phyloP scores from a whole-genome alignment of 2,888 invertebrate genomes.

The Shargacucullia verbasci region DNA sequence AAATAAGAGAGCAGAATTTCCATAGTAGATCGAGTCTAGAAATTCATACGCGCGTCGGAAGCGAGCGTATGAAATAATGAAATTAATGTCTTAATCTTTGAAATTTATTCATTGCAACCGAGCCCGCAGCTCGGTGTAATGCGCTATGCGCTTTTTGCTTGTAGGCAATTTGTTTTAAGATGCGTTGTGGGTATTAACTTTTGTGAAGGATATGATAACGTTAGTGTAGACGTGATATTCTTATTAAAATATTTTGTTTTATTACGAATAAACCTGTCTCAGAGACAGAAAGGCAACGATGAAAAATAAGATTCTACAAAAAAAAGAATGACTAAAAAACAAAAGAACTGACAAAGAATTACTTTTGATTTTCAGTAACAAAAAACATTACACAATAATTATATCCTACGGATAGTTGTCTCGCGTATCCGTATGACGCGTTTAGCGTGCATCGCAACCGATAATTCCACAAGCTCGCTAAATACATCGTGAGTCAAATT shows the following conservation, averaged over 20 bases:
- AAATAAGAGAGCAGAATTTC: conserved; percentile 18
- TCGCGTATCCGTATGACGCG: too few species aligned
- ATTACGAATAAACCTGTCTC: too few species aligned
- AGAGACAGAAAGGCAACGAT: too few species aligned
- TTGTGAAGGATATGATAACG: background rate
- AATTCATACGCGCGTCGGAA: conserved; percentile 49
- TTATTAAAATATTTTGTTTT: too few species aligned
- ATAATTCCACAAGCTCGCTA: too few species aligned
- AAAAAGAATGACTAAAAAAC: too few species aligned
- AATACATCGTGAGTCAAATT: background rate
- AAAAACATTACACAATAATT: too few species aligned
- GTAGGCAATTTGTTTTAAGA: conserved; percentile 39
- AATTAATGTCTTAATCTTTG: conserved; percentile 76
- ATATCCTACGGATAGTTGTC: too few species aligned
- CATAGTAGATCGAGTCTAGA: conserved; percentile 41
- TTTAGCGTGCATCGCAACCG: too few species aligned
- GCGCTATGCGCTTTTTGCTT: conserved; percentile 41
- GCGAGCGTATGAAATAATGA: conserved; percentile 62
- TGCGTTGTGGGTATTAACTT: conserved; percentile 24
- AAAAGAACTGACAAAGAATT: too few species aligned
- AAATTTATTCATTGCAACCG: conserved; percentile 73
- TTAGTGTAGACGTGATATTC: background rate
- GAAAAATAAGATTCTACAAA: too few species aligned
- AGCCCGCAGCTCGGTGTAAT: conserved; percentile 42
- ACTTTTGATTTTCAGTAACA: too few species aligned